Base-by-base conservation (phyloP, 2,113 vertebrate genomes). In the Murina feae region DNA sequence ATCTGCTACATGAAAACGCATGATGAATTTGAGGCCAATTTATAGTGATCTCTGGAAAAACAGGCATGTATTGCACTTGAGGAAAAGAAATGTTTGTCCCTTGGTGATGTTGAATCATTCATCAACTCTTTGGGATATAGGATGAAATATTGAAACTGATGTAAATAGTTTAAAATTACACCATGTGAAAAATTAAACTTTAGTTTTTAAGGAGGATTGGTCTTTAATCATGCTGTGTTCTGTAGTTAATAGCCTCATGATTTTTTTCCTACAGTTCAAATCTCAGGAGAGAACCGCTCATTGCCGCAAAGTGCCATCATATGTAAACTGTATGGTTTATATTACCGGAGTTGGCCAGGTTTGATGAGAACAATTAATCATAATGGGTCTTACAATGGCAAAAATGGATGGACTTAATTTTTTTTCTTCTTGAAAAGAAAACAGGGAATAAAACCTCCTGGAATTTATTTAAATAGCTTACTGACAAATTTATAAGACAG, bases 351-450 rank as follows among this genome's bases (percentile, higher is more conserved):
- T 63, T 91, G 89, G 60, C 60, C 74, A 83, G 80, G 83, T 89
- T 91, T 94, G 85, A 94, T 47, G 74, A 89, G 51, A 63, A 81
- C 35, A 89, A 86, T 94, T 91, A 90, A 95, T 91, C 93, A 89
- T 28, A 65, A 76, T 71, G 53, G 35, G 55, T 86, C 20, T 63
- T 35, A 42, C 28, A 91, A 92, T 72, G 85, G 44, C 92, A 92
- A 71, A 82, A 89, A 96, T 86, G 49, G 53, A 90, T 78, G 74
- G 55, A 47, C 49, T 86, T 89, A 66, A 80, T 63, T 81, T 44
- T 96, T 74, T 80, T 75, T 23, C 20, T 90, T 65, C 66, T 84
- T 66, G 11, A 65, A 35, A 86, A 91, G 14, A 42, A 58, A 66
- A 25, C 6, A 42, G 44, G 10, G 2, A 76, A 94, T 44, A 71